Conservation (phyloP, 2,888 invertebrate species). For the Rhamphomyia laevipes region DNA sequence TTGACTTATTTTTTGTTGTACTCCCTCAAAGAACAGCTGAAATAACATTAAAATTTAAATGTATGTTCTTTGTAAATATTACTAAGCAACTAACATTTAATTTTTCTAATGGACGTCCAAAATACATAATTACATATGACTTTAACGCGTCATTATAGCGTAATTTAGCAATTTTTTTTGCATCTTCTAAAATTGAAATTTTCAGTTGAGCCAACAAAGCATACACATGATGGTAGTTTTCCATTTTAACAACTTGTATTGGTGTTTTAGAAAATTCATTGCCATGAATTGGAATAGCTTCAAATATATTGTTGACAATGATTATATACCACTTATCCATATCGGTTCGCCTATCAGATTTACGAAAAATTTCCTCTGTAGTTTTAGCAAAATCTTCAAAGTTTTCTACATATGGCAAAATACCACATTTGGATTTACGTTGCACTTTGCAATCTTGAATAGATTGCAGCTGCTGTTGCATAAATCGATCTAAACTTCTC, state of each 20-base stretch:
- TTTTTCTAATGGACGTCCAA: constrained; percentile 86
- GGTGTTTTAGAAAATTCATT: constrained; percentile 85
- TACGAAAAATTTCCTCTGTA: constrained; percentile 77
- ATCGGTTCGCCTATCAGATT: constrained; percentile 76
- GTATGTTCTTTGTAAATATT: not conserved
- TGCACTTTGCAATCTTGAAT: constrained; percentile 64
- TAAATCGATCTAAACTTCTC: constrained; percentile 81
- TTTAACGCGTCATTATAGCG: constrained; percentile 82
- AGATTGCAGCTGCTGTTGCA: constrained; percentile 70
- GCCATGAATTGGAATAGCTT: constrained; percentile 66
- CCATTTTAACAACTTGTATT: constrained; percentile 82
- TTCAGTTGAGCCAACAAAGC: constrained; percentile 79
- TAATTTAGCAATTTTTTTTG: constrained; percentile 81
- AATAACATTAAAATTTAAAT: constrained; percentile 24
- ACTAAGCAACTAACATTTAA: constrained; percentile 54
- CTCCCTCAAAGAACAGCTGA: constrained; percentile 93
- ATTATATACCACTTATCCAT: constrained; percentile 84
- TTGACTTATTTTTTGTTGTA: constrained; percentile 81
- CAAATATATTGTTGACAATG: constrained; percentile 72
- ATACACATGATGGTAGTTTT: constrained; percentile 92
- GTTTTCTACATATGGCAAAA: constrained; percentile 78
- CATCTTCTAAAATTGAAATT: constrained; percentile 73
- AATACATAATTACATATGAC: constrained; percentile 86
- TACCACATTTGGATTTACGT: constrained; percentile 66
- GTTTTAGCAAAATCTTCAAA: constrained; percentile 81